These are phyloP conservation scores for Paraplagusia blochii DNA, from an alignment of 2,113 vertebrate genomes.

Conservation along the genomic window DNA sequence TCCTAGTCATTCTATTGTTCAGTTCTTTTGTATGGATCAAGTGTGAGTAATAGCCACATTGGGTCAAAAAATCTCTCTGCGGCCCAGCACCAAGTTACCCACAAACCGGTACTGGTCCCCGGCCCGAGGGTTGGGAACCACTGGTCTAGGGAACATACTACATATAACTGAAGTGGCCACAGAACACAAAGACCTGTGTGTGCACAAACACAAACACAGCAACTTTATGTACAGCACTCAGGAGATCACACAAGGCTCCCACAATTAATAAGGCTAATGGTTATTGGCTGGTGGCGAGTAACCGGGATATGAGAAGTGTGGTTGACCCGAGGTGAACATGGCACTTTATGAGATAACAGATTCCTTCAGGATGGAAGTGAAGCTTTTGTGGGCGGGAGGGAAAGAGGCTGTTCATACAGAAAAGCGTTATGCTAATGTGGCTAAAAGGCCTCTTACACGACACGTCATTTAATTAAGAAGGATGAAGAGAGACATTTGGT, in stretches of 20 bases:
- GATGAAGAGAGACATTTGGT: conserved; percentile 4
- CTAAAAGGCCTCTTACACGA: conserved; percentile 31
- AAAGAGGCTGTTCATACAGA: conserved; percentile 27
- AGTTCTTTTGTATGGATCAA: too few relatives aligned
- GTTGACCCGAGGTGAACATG: conserved; percentile 50
- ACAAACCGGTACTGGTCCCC: too few relatives aligned
- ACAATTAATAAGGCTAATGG: conserved; percentile 65
- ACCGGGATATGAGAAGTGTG: conserved; percentile 39
- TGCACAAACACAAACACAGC: conserved; percentile 19
- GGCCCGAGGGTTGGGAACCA: too few relatives aligned
- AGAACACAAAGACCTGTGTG: neutral
- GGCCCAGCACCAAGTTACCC: too few relatives aligned
- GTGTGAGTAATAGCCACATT: too few relatives aligned
- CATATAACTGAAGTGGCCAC: too few relatives aligned
- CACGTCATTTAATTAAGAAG: conserved; percentile 51
- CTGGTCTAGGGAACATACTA: too few relatives aligned
- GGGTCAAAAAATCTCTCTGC: too few relatives aligned
- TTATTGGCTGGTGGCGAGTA: conserved; percentile 53
- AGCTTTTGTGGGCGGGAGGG: conserved; percentile 35
- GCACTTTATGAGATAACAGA: conserved; percentile 43
- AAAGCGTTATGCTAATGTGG: conserved; percentile 26
- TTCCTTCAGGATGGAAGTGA: conserved; percentile 33
- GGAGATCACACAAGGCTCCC: conserved; percentile 39
- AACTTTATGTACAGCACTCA: conserved; percentile 52
- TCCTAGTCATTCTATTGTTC: too few relatives aligned